Conservation (phyloP, 2,888 invertebrate genomes). For the Beris chalybata region DNA sequence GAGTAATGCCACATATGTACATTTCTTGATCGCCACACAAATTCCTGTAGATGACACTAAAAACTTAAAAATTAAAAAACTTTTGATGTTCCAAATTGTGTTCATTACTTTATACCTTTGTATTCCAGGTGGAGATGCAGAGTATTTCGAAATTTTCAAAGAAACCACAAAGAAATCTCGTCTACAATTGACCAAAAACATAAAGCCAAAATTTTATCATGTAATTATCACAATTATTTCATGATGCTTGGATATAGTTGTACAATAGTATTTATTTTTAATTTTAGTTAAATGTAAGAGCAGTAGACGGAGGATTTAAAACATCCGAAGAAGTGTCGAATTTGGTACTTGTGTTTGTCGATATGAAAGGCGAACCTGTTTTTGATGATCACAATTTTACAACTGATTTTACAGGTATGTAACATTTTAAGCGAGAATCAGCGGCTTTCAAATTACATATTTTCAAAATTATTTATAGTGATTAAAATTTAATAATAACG, state of each 20-base stretch:
- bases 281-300: conserved; percentile 57
- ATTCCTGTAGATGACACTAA: too few species aligned
- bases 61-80: too few species aligned
- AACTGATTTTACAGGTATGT: conserved; percentile 44
- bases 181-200: conserved; percentile 39
- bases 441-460: too few species aligned
- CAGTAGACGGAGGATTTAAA: conserved; percentile 56
- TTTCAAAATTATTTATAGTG: too few species aligned
- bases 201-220: conserved; percentile 40
- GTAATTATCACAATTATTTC: conserved; percentile 36
- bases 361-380: conserved; percentile 57
- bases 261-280: neutral
- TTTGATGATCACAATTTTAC: conserved; percentile 47
- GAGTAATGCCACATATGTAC: too few species aligned
- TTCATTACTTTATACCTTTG: neutral
- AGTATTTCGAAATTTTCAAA: conserved; percentile 42
- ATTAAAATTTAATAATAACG: too few species aligned
- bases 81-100: too few species aligned
- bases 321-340: conserved; percentile 43
- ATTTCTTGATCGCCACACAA: too few species aligned
- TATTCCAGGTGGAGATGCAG: conserved; percentile 40
- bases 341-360: conserved; percentile 57
- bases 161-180: conserved; percentile 40
- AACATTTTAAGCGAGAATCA: too few species aligned
- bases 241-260: neutral